Conservation (phyloP, 2,113 vertebrate species). For the Atractosteus spatula region DNA sequence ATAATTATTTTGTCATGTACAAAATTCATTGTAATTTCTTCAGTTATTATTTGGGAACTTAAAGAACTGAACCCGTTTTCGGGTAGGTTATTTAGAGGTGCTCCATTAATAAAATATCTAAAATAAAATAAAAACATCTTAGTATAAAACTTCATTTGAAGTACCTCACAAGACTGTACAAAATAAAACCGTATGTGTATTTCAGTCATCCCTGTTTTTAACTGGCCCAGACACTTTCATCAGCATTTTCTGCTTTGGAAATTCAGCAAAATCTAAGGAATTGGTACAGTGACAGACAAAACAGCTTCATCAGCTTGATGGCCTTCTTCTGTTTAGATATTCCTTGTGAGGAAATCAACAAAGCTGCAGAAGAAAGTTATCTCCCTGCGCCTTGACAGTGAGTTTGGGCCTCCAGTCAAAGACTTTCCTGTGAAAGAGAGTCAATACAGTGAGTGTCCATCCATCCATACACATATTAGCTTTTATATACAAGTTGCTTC, state of each 20-base stretch:
- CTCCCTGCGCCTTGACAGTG: constrained; percentile 71
- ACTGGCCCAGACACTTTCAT: neutral
- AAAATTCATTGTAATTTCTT: neutral
- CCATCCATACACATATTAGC: neutral
- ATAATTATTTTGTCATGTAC: too few relatives aligned
- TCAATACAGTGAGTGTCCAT: constrained; percentile 80
- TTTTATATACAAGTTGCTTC: too few relatives aligned
- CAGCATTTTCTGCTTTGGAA: neutral
- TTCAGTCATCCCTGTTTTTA: neutral
- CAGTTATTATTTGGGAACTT: neutral
- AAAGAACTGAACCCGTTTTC: too few relatives aligned
- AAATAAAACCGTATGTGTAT: neutral
- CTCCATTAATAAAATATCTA: too few relatives aligned
- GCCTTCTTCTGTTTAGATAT: constrained; percentile 66
- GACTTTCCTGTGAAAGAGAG: constrained; percentile 88
- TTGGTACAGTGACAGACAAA: neutral
- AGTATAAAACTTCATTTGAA: too few relatives aligned
- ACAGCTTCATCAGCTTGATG: neutral
- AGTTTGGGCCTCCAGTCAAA: constrained; percentile 61
- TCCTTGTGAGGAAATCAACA: constrained; percentile 81
- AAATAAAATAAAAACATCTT: too few relatives aligned
- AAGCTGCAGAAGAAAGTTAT: constrained; percentile 85
- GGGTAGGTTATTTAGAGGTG: too few relatives aligned
- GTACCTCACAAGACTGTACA: neutral
- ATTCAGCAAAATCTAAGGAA: too few relatives aligned